These are phyloP conservation scores for Nothocercus julius DNA, from an alignment of 2,113 vertebrate genomes.

Conservation along the genomic window DNA sequence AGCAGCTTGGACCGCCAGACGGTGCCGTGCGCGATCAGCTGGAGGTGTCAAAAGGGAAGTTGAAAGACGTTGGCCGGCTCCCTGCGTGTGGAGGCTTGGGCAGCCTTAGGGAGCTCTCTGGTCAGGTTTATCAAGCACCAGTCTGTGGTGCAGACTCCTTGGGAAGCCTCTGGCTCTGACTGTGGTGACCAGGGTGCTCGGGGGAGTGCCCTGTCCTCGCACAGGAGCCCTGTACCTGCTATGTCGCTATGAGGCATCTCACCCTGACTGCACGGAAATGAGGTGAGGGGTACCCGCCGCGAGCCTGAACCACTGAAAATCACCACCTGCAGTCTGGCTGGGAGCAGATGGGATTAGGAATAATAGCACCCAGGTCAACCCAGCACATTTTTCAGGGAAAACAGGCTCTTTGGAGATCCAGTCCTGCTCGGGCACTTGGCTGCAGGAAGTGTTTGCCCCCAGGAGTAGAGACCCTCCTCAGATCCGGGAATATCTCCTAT, in stretches of 20 bases:
- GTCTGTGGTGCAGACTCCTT: neutral
- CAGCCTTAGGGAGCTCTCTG: neutral
- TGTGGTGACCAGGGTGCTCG: neutral
- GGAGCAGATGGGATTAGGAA: neutral
- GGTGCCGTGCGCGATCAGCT: neutral
- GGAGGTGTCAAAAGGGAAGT: neutral
- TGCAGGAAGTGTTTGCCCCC: neutral
- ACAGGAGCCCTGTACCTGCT: neutral
- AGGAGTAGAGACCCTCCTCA: neutral
- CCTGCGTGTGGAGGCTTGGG: neutral
- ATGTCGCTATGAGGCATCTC: neutral
- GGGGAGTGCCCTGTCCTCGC: neutral
- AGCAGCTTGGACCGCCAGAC: no score
- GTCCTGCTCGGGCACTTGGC: neutral
- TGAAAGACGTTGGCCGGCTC: no score
- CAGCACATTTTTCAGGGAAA: neutral
- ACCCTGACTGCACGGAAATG: neutral
- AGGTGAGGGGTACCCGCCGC: neutral
- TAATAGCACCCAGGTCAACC: neutral
- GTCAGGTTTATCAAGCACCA: neutral
- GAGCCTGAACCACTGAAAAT: neutral
- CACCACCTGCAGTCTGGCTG: neutral
- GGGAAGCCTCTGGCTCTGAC: no score
- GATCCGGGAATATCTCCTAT: fast-evolving
- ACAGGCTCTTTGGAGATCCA: neutral